Percentiles rank a stretch among this genome's conserved stretches.
phyloP scores from a whole-genome alignment of 2,888 invertebrate genomes.

The Lithophane semibrunnea region DNA sequence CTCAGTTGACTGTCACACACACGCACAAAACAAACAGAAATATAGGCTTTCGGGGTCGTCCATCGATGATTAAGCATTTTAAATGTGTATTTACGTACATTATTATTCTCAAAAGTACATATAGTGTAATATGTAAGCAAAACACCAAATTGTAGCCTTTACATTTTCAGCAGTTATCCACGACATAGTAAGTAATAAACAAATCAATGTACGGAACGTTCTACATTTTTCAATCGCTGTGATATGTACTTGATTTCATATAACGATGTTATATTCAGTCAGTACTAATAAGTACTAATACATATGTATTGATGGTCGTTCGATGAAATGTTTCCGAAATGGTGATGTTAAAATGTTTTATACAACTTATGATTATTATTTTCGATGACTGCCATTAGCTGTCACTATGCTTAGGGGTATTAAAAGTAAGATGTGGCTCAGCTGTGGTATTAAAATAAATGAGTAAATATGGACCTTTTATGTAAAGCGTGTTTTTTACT shows the following conservation, averaged over 20 bases:
- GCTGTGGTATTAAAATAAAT: conserved; percentile 68
- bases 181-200: conserved; percentile 61
- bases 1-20: conserved; percentile 81
- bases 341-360: conserved; percentile 53
- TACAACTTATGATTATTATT: conserved; percentile 55
- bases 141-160: conserved; percentile 88
- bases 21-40: conserved; percentile 82
- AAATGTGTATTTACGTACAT: conserved; percentile 72
- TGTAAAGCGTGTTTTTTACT: conserved; percentile 5
- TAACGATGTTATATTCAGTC: conserved; percentile 43
- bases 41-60: conserved; percentile 83
- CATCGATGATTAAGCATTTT: conserved; percentile 74
- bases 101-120: conserved; percentile 74
- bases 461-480: neutral
- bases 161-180: conserved; percentile 61
- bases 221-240: conserved; percentile 52
- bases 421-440: conserved; percentile 66
- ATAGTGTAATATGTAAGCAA: conserved; percentile 81
- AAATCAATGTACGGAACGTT: conserved; percentile 51
- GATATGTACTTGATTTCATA: conserved; percentile 55
- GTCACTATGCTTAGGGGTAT: conserved; percentile 66
- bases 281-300: conserved; percentile 49
- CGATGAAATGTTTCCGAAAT: conserved; percentile 48
- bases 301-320: conserved; percentile 48
- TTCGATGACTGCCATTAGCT: conserved; percentile 65